Evolutionary conservation across 1,140 invertebrate species (phyloP).

Genomic region (Pachyrhynchus sulphureomaculatus): DNA sequence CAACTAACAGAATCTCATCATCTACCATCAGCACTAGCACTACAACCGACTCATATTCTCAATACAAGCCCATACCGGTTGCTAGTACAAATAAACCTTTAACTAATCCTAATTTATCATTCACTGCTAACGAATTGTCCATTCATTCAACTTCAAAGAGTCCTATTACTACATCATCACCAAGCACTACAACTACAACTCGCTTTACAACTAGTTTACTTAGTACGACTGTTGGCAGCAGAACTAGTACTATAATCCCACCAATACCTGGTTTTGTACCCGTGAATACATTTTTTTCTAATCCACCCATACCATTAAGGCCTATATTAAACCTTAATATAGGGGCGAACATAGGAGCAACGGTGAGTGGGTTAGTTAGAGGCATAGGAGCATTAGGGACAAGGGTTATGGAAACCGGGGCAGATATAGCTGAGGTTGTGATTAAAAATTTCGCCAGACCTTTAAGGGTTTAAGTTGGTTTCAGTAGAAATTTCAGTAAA

Average conservation of each 20-base stretch:
- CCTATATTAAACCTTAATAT: constrained; percentile 26
- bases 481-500: not conserved
- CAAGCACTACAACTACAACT: constrained; percentile 11
- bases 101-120: too few relatives aligned
- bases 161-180: constrained; percentile 3
- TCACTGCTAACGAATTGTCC: too few relatives aligned
- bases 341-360: constrained; percentile 36
- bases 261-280: constrained; percentile 12
- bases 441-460: constrained; percentile 29
- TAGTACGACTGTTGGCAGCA: not conserved
- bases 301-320: constrained; percentile 26
- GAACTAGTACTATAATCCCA: not conserved
- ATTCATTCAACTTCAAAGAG: not conserved
- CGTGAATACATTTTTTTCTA: constrained; percentile 29
- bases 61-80: not conserved
- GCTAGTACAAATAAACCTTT: not conserved
- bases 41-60: not conserved
- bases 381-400: constrained; percentile 38
- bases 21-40: constrained; percentile 5
- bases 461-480: constrained; percentile 6
- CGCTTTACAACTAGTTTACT: not conserved
- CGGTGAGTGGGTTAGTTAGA: constrained; percentile 37
- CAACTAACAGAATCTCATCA: constrained; percentile 6
- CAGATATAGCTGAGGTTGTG: constrained; percentile 44
- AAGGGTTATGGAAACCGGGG: constrained; percentile 44